Percentiles rank a stretch among this genome's conserved stretches.
Conservation (phyloP, 1,140 invertebrate species). For the Apolygus lucorum region DNA sequence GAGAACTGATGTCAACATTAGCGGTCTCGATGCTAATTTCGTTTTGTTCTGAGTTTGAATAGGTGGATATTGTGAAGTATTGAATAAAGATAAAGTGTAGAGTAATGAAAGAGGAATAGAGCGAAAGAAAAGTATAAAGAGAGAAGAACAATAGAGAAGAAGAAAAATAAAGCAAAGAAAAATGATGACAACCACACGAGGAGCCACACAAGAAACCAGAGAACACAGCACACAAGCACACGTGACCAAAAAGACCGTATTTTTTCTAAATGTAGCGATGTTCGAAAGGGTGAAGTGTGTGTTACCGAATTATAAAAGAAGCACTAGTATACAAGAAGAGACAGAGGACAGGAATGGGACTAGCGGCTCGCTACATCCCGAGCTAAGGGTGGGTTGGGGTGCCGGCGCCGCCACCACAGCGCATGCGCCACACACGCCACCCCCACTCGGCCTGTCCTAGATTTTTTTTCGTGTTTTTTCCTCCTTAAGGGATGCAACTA, state of each 20-base stretch:
- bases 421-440: not conserved
- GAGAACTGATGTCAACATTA: no score
- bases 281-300: constrained; percentile 3
- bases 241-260: constrained; percentile 6
- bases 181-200: not conserved
- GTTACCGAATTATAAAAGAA: constrained; percentile 23
- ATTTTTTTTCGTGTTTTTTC: constrained; percentile 3
- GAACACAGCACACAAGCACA: not conserved
- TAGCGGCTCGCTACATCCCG: not conserved
- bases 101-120: not conserved
- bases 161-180: constrained; percentile 10
- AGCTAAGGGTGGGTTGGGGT: not conserved
- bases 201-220: not conserved
- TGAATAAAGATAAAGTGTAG: no score
- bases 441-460: not conserved
- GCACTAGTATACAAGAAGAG: constrained; percentile 22
- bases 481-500: not conserved
- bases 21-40: no score
- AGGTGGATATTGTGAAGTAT: no score
- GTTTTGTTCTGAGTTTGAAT: no score
- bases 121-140: not conserved
- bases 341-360: constrained; percentile 21
- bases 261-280: constrained; percentile 3
- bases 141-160: not conserved
- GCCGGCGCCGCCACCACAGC: not conserved